Conservation (phyloP, 2,797 vertebrate genomes). For the Pseudotriccus pelzelni region DNA sequence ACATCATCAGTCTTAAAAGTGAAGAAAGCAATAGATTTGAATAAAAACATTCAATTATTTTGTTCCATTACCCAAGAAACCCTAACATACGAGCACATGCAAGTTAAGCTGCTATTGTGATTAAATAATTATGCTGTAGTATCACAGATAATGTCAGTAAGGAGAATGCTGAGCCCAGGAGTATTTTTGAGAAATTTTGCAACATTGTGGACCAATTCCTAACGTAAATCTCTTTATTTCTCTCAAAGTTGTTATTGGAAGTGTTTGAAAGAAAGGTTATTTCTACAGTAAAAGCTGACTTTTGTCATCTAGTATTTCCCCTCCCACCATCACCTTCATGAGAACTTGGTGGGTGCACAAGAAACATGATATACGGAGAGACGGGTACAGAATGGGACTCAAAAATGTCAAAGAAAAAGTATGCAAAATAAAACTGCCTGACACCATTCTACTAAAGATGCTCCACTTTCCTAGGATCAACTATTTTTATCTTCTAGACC, state of each 20-base stretch:
- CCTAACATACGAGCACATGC: not conserved
- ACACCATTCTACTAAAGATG: not conserved
- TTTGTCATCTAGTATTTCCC: not conserved
- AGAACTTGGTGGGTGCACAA: not conserved
- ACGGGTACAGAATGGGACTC: not conserved
- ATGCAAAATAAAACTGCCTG: not conserved
- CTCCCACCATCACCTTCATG: not conserved
- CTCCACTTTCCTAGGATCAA: not conserved
- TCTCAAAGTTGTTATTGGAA: not conserved
- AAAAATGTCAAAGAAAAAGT: not conserved
- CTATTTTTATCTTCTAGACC: not conserved
- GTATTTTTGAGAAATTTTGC: not conserved
- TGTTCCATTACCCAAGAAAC: not conserved
- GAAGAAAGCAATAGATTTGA: not conserved
- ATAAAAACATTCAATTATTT: not conserved
- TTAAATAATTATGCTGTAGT: not conserved
- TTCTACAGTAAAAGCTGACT: not conserved
- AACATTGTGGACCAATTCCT: not conserved
- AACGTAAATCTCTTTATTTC: not conserved
- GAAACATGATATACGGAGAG: not conserved
- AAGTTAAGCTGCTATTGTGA: not conserved
- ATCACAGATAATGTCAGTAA: accelerated
- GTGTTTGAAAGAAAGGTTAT: not conserved
- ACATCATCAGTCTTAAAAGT: not conserved
- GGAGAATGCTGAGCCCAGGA: not conserved